phyloP scores from a whole-genome alignment of 2,888 invertebrate species.

The Drosophila longiperda region DNA sequence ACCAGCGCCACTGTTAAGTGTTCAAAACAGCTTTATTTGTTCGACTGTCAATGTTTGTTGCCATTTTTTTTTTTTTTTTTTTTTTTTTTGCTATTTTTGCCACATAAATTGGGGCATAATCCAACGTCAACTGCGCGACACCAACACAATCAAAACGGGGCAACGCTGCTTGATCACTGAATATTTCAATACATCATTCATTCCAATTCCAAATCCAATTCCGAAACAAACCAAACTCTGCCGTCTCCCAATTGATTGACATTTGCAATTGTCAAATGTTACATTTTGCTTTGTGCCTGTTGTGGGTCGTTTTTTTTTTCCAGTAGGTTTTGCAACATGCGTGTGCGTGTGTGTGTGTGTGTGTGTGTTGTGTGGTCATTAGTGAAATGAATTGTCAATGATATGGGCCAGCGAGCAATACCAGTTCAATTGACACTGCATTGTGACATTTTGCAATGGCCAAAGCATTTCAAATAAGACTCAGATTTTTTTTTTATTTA shows the following conservation, averaged over 20 bases:
- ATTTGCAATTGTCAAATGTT: slow-evolving; percentile 46
- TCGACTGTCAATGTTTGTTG: slow-evolving; percentile 22
- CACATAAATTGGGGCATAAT: slow-evolving; percentile 45
- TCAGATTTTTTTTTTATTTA: neutral
- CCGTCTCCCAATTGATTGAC: slow-evolving; percentile 43
- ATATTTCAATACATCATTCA: slow-evolving; percentile 49
- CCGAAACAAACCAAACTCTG: slow-evolving; percentile 3
- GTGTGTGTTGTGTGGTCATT: slow-evolving; percentile 24
- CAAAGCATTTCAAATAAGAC: neutral
- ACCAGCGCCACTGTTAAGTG: slow-evolving; percentile 21
- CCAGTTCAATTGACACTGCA: neutral
- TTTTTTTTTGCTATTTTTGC: slow-evolving; percentile 14
- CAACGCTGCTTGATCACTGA: neutral
- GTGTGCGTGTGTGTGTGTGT: slow-evolving; percentile 4
- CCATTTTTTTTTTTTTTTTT: slow-evolving; percentile 6
- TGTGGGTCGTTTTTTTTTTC: slow-evolving; percentile 9
- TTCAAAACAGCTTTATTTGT: slow-evolving; percentile 48
- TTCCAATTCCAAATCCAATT: slow-evolving; percentile 23
- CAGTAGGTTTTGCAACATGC: slow-evolving; percentile 24
- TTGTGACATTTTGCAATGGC: slow-evolving; percentile 8
- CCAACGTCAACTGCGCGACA: slow-evolving; percentile 18
- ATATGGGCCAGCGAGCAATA: slow-evolving; percentile 8
- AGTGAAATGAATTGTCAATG: slow-evolving; percentile 26
- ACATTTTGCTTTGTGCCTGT: neutral
- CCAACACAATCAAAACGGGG: slow-evolving; percentile 2